Base-by-base conservation (phyloP, 2,888 invertebrate species). In the Drosophila meridiana region DNA sequence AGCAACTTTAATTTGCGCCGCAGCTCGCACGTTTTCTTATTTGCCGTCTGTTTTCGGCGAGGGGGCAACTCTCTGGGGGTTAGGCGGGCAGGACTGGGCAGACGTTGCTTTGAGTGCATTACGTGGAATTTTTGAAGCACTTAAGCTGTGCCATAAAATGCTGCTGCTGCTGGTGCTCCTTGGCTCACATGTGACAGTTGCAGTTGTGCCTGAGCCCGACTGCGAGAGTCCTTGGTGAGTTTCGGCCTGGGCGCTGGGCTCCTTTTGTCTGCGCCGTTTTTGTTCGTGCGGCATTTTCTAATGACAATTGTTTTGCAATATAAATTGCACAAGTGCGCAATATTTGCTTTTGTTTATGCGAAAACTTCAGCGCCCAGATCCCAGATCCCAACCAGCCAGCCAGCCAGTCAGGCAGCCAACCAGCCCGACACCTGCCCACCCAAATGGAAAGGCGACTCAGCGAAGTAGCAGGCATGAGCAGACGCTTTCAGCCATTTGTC, bases 301-400 rank as follows among this genome's bases (percentile, higher is more conserved):
- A 92, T 91, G 90, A 90, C 92, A 92, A 92, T 91, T 91, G 91
- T 88, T 90, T 91, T 91, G 91, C 90, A 83, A 91, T 91, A 91
- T 90, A 92, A 91, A 92, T 89, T 90, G 88, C 84, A 91, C 92
- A 89, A 91, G 91, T 91, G 92, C 90, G 90, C 92, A 90, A 90
- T 91, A 92, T 91, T 90, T 88, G 91, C 83, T 83, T 91, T 85
- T 87, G 82, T 85, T 90, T 89, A 89, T 90, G 91, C 77, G 79
- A 83, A 87, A 82, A 85, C 88, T 83, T 88, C 77, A 83, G 73
- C 76, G 55, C 69, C 57, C 52, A 58, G 65, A 47, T 34, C 53
- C 48, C 38, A n/a, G 20, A 38, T 3, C 38, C 36, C 52, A 20
- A 20, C 20, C 20, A 20, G 63, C 68, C 70, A 65, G 40, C 63